Conservation (phyloP, 1,140 invertebrate genomes). For the Lamellibrachia luymesi region DNA sequence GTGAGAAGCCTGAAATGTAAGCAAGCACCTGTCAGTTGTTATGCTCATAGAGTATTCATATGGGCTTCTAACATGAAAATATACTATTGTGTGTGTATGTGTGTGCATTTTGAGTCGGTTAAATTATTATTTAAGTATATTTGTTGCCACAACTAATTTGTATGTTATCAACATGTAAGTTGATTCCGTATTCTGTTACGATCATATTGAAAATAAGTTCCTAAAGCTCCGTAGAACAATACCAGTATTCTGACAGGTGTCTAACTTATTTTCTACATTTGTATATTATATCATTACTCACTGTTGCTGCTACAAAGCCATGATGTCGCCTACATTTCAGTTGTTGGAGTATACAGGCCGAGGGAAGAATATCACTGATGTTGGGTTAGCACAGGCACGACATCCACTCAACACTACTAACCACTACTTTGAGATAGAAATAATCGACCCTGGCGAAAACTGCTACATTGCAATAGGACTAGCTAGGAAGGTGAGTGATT, state of each 20-base stretch:
- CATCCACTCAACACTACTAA: slow-evolving; percentile 60
- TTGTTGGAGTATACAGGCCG: slow-evolving; percentile 62
- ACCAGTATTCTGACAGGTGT: too few species aligned
- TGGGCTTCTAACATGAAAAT: too few species aligned
- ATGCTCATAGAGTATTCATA: too few species aligned
- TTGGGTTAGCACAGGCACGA: slow-evolving; percentile 64
- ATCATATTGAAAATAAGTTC: neutral
- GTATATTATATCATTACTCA: neutral
- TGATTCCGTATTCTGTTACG: neutral
- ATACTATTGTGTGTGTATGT: too few species aligned
- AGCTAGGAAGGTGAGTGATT: slow-evolving; percentile 57
- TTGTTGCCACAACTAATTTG: neutral
- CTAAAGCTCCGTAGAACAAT: neutral
- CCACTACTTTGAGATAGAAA: slow-evolving; percentile 67
- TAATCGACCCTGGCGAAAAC: slow-evolving; percentile 63
- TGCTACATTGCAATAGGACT: slow-evolving; percentile 66
- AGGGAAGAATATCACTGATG: slow-evolving; percentile 63
- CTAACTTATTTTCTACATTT: too few species aligned
- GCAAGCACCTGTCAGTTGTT: too few species aligned
- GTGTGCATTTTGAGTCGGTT: too few species aligned
- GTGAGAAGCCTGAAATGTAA: too few species aligned
- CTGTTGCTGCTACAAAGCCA: neutral
- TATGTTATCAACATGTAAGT: neutral
- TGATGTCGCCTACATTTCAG: slow-evolving; percentile 38
- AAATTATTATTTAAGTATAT: neutral